Evolutionary conservation across 2,888 invertebrate species (phyloP), one percentile per base, ranked within the genome.

Genomic region (Cantharis nigra): DNA sequence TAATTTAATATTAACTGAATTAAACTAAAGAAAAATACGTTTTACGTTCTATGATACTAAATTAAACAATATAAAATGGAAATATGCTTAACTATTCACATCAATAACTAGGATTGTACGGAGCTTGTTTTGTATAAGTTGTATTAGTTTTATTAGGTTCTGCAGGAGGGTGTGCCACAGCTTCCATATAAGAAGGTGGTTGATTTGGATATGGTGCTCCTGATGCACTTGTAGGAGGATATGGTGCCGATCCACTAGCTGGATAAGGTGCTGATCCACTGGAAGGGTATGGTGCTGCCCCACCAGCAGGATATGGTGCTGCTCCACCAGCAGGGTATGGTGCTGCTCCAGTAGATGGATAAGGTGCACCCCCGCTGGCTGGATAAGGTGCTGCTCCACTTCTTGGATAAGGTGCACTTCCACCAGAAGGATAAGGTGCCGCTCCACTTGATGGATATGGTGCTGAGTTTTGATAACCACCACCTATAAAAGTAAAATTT

Each of bases 141-240:
- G 77, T 75, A 23, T 28, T 73, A 14, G 69, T 14, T 4, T 63
- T 63, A 26, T 65, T 69, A 13, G 77, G 77, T 63, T 77, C 72
- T 63, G 77, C 26, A 18, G 77, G 75, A 9, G 77, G 75, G 26
- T 79, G 79, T 3, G 73, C 71, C 9, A 79, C 77, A n/a, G 77
- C 79, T 77, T 79, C 79, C 14, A 63, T 75, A 20, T 79, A 79
- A 1, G 79, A 77, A 10, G 79, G 79, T 28, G 79, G 79, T 14
- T 70, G 62, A 20, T 71, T 76, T 14, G 74, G 69, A 69, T 77
- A 77, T 14, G 77, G 77, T 20, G 78, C 65, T 3, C 23, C 69
- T 13, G 30, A 33, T 63, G 28, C 63, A 16, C 30, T 63, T 49
- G 72, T 70, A 62, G 77, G 73, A 16, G 79, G 77, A 71, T 77